Evolutionary conservation across 2,113 vertebrate species (phyloP), one percentile per base, ranked within the genome.

Genomic region (Camelus bactrianus): DNA sequence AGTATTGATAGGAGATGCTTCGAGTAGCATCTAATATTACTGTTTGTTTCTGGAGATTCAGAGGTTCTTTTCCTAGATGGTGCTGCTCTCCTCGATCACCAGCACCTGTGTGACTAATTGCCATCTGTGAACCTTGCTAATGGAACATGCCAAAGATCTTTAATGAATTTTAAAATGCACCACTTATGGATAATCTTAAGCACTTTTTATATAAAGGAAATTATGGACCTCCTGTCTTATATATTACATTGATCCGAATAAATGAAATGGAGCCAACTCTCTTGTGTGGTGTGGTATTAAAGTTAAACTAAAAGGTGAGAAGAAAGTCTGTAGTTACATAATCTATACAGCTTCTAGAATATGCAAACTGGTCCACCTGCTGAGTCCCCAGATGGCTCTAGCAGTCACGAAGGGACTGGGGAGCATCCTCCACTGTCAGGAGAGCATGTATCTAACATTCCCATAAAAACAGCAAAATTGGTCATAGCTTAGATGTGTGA

Each of bases 101-200:
- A 87, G 15, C 46, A 95, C 56, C 94, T 96, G 46, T 83, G 26
- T 89, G 62, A 93, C 73, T 91, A 85, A 82, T 82, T 48, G 64
- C 52, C 56, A 65, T 75, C 94, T 90, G 91, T 30, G 69, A 96
- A 52, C 50, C 69, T 69, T 83, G 56, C 24, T 87, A 64, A 89
- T 65, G 85, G 77, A 95, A 32, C 79, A 58, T 84, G 58, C 93
- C 67, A 89, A 48, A 82, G 72, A 92, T 89, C 72, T 77, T 86
- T 89, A 95, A 79, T 90, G 79, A 91, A 96, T 95, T 97, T 92
- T 69, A 73, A 92, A 95, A 92, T 69, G 7, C 8, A 67, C 50
- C 67, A 86, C 38, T 91, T 94, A 90, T 50, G 30, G 24, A 30
- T 79, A 56, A 67, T 94, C 79, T 64, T 72, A 82, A 72, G 69